These are phyloP conservation scores for Macrobrachium rosenbergii DNA, from an alignment of 1,140 invertebrate species.

Conservation along the genomic window DNA sequence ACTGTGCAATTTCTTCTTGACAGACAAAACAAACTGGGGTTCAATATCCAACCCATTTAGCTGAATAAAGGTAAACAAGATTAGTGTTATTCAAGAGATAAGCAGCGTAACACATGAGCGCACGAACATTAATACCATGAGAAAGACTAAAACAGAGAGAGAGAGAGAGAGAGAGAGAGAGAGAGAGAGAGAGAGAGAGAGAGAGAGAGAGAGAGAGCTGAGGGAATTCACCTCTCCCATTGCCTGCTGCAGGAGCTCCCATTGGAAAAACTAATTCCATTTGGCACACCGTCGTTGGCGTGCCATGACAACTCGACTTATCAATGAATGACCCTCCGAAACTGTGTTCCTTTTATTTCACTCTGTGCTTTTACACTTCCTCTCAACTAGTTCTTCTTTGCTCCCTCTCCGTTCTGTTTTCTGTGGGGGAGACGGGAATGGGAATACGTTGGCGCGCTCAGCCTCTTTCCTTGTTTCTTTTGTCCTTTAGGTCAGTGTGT, in stretches of 20 bases:
- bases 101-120: no score
- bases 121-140: neutral
- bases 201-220: slow-evolving; percentile 12
- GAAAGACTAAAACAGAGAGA: neutral
- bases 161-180: slow-evolving; percentile 15
- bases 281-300: slow-evolving; percentile 36
- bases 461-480: no score
- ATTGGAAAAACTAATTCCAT: slow-evolving; percentile 59
- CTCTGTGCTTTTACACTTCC: neutral
- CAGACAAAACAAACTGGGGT: no score
- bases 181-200: slow-evolving; percentile 20
- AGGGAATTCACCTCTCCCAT: neutral
- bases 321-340: slow-evolving; percentile 22
- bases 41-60: no score
- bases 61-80: no score
- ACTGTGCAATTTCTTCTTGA: no score
- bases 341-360: slow-evolving; percentile 18
- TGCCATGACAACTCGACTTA: slow-evolving; percentile 35
- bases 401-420: slow-evolving; percentile 13
- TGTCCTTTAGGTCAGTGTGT: neutral
- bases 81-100: no score
- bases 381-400: neutral
- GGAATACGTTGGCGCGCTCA: no score
- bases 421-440: neutral
- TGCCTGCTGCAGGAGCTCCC: slow-evolving; percentile 37